Base-by-base conservation (phyloP, 1,140 invertebrate species). In the Bilobella aurantiaca region DNA sequence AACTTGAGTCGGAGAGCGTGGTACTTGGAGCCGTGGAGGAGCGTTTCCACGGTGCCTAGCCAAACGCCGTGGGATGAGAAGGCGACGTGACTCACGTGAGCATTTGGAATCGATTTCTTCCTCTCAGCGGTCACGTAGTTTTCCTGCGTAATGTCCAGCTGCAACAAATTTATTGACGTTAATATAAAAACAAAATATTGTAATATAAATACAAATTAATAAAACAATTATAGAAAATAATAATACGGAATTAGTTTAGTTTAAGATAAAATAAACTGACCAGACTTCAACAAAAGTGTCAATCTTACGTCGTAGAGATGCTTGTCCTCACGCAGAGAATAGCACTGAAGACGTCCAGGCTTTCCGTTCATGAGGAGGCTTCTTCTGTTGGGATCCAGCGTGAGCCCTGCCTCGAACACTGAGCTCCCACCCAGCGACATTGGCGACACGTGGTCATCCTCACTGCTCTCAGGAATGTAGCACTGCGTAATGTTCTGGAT, bases 261-360 rank as follows among this genome's bases (percentile, higher is more conserved):
- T 63, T n/a, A 27, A 56, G 27, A 34, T 21, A 66, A 67, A 57
- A 58, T 8, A 14, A n/a, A n/a, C n/a, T n/a, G n/a, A n/a, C n/a
- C n/a, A n/a, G n/a, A n/a, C n/a, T n/a, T n/a, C n/a, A n/a, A n/a
- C n/a, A n/a, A n/a, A 65, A 32, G 18, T 23, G 37, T 14, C 30
- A 23, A 57, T 80, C 82, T 83, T 77, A 90, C 87, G 82, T 87
- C 88, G 73, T 85, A 90, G 0, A 91, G 74, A 62, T 90, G 79
- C 71, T 77, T 84, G 72, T 85, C 85, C 3, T 81, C 82, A 60
- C 81, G 77, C 0, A 85, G 80, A 58, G 84, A 84, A 75, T 85
- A 91, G 79, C 91, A 91, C 76, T 93, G 90, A 46, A 93, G 76
- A 73, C 89, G 85, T 28, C 90, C 90, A 0, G 83, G 80, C 70